Base-by-base conservation (phyloP, 2,113 vertebrate species). In the Dasyurus viverrinus region DNA sequence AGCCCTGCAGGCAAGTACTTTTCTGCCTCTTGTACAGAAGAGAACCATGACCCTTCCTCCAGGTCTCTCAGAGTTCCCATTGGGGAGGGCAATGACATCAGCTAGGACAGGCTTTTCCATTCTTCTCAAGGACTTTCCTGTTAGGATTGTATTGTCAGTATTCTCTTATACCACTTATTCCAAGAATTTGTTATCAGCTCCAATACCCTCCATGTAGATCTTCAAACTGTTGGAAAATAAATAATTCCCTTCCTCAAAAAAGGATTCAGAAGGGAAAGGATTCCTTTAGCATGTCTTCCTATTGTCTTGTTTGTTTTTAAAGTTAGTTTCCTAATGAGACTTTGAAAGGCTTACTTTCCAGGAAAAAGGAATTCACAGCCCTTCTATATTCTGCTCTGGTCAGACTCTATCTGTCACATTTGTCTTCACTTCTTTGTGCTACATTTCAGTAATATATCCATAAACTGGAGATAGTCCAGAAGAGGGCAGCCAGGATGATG, bases 171-270 rank as follows among this genome's bases (percentile, higher is more conserved):
- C 23, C 50, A 19, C 76, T 26, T 11, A 47, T 25, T 4, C 55
- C 57, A 36, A n/a, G 90, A 23, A 52, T 55, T 91, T 52, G 24
- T 7, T 57, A 11, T 47, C 25, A 7, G 8, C 26, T 60, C 27
- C 57, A 60, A 60, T 27, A 30, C 57, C 27, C 48, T 90, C 48
- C 1, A 50, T 48, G 30, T 55, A 25, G 47, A 68, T 48, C 23
- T 96, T 14, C 57, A 47, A 53, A 6, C 42, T 94, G 89, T 95
- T 8, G 89, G 48, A 57, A 94, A 55, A 46, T 76, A 52, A 90
- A 47, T 26, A 54, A 23, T 27, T 91, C 89, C 92, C 91, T 52
- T 94, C 25, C 30, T 92, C 25, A 46, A 68, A 93, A 89, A 46
- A 52, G 2, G 8, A 36, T 76, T 42, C 16, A 22, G n/a, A 76